Base-by-base conservation (phyloP, 2,797 vertebrate species). In the Trematomus bernacchii region DNA sequence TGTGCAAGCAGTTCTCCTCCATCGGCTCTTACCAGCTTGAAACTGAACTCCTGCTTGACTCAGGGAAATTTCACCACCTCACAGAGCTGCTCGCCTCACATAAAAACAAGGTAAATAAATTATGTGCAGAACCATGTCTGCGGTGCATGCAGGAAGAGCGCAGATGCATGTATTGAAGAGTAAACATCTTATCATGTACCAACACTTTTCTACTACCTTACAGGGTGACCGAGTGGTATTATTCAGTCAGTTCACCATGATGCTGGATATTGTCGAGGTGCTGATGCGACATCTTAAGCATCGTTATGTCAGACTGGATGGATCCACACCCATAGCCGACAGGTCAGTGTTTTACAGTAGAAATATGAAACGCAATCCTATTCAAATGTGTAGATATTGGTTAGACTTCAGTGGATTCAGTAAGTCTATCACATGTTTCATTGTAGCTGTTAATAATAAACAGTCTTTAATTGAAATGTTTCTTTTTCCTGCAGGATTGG, bases 181-280 rank as follows among this genome's bases (percentile, higher is more conserved):
- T 16, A 16, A 50, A 52, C 7, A 44, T 52, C 11, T 52, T 21
- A 12, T 60, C 44, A 19, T 40, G 21, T 6, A 30, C 2, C 8
- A 51, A 16, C 44, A 66, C 33, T 57, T 16, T 50, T 5, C 3
- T 68, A 37, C 67, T 13, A 3, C 66, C 54, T 37, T 50, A 5
- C 88, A 99, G 98, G 98, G 97, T 71, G 95, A 98, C 85, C 84
- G 97, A 86, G 97, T 98, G 86, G 97, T 99, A 18, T 91, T 99
- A 51, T 99, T 99, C 89, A 99, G 98, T 91, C 98, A 99, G 76
- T 99, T 99, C 89, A 98, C 96, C 61, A 99, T 98, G 97, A 96
- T 99, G 95, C 88, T 99, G 88, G 98, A 99, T 92, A 97, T 99
- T 55, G 90, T 99, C 87, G 98, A 99, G 90, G 92, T 97, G 86